Evolutionary conservation across 1,140 invertebrate species (phyloP).

Genomic region (Camponotus floridanus): DNA sequence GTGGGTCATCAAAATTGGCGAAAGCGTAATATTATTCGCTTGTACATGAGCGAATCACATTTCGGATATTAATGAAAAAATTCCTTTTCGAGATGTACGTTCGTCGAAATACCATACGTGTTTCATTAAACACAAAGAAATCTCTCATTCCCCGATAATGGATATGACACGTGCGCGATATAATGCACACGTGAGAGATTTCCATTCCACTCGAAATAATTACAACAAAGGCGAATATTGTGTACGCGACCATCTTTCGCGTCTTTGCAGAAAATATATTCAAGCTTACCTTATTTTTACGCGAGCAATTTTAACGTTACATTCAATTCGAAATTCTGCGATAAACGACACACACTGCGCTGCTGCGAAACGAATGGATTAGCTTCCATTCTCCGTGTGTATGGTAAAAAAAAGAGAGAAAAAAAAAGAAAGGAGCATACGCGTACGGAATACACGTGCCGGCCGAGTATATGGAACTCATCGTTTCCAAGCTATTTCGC

Average conservation of each 20-base stretch:
- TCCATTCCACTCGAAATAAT: conserved; percentile 7
- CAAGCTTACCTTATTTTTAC: neutral
- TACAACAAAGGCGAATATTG: neutral
- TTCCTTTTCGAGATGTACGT: neutral
- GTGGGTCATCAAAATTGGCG: conserved; percentile 30
- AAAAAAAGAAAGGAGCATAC: conserved; percentile 45
- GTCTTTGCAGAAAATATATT: neutral
- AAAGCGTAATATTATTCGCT: conserved; percentile 20
- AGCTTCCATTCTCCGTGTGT: conserved; percentile 34
- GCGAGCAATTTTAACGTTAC: neutral
- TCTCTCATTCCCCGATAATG: conserved; percentile 48
- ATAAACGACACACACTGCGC: conserved; percentile 32
- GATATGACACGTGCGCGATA: neutral
- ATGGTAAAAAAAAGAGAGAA: conserved; percentile 41
- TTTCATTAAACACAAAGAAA: conserved; percentile 18
- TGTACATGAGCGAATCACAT: neutral
- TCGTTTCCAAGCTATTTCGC: conserved; percentile 58
- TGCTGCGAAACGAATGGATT: conserved; percentile 39
- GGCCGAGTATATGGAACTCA: conserved; percentile 51
- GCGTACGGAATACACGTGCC: conserved; percentile 50
- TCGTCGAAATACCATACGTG: neutral
- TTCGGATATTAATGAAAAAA: conserved; percentile 9
- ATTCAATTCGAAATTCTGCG: conserved; percentile 32
- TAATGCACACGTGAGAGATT: conserved; percentile 2
- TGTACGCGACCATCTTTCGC: neutral